A percentile compares a stretch with the other conserved stretches of the same genome.
These are phyloP conservation scores for Holocentrus rufus DNA, from an alignment of 2,797 vertebrate genomes.

Conservation along the genomic window DNA sequence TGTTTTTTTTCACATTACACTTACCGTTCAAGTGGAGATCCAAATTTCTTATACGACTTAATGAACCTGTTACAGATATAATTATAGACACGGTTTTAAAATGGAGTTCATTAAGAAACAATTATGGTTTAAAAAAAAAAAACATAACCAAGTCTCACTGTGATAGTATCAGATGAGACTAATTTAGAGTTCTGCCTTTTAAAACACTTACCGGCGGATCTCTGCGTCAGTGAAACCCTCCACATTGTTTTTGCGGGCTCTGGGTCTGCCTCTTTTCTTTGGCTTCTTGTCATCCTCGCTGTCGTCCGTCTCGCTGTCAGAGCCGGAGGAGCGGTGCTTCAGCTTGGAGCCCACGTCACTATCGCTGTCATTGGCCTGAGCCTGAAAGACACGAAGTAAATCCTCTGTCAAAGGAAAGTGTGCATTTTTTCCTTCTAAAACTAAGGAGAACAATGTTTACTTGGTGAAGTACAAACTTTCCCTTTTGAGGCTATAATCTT, in stretches of 20 bases:
- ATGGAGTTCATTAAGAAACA: background rate
- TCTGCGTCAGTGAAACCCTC: slow-evolving; percentile 97
- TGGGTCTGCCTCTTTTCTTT: slow-evolving; percentile 91
- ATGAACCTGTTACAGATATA: slow-evolving; percentile 87
- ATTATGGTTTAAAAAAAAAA: background rate
- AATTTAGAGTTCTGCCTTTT: fast-evolving
- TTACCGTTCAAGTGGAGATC: slow-evolving; percentile 94
- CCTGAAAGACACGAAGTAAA: slow-evolving; percentile 73
- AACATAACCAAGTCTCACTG: background rate
- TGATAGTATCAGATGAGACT: background rate
- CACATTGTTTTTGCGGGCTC: slow-evolving; percentile 95
- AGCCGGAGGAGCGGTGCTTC: slow-evolving; percentile 92
- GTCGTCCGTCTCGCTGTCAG: slow-evolving; percentile 95
- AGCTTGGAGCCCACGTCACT: slow-evolving; percentile 95
- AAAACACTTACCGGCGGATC: slow-evolving; percentile 89
- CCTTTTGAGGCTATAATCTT: no score
- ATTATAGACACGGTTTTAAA: background rate
- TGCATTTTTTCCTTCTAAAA: no score
- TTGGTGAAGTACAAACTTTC: no score
- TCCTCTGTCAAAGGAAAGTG: background rate
- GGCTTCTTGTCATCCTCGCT: slow-evolving; percentile 96
- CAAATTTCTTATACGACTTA: slow-evolving; percentile 99
- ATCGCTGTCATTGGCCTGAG: slow-evolving; percentile 95
- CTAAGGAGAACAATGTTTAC: no score
- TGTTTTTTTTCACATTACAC: slow-evolving; percentile 1